These are phyloP conservation scores for Helostoma temminkii DNA, from an alignment of 2,797 vertebrate genomes.

Conservation along the genomic window DNA sequence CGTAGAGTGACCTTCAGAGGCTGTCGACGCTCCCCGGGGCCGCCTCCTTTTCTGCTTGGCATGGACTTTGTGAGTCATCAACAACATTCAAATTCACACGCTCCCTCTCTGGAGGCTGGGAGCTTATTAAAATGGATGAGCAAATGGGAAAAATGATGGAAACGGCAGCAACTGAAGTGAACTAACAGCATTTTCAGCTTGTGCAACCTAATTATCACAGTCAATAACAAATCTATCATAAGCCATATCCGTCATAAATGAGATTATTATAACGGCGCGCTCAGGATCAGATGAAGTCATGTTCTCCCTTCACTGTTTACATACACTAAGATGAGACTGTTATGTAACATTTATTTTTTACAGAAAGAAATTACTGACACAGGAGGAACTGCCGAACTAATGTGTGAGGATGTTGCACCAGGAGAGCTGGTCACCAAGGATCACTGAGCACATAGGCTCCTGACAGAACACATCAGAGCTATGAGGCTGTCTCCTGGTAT, in stretches of 20 bases:
- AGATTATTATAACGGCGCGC: not conserved
- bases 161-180: slow-evolving; percentile 30
- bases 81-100: slow-evolving; percentile 74
- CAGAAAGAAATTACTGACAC: not conserved
- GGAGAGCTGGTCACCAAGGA: slow-evolving; percentile 23
- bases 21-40: slow-evolving; percentile 71
- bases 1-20: slow-evolving; percentile 78
- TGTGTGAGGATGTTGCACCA: slow-evolving; percentile 28
- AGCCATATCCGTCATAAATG: slow-evolving; percentile 16
- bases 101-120: slow-evolving; percentile 47
- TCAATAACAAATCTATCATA: slow-evolving; percentile 6
- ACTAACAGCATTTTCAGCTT: slow-evolving; percentile 9
- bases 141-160: slow-evolving; percentile 37
- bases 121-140: slow-evolving; percentile 68
- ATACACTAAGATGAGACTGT: slow-evolving; percentile 11
- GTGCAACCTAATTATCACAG: slow-evolving; percentile 14
- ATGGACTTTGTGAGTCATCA: slow-evolving; percentile 79
- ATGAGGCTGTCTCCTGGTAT: not conserved
- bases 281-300: slow-evolving; percentile 19
- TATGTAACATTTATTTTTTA: slow-evolving; percentile 10
- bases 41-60: slow-evolving; percentile 63
- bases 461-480: slow-evolving; percentile 20
- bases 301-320: slow-evolving; percentile 17
- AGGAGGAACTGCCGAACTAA: slow-evolving; percentile 7
- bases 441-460: slow-evolving; percentile 47